A percentile compares a stretch with the other conserved stretches of the same genome.
phyloP scores from a whole-genome alignment of 1,140 invertebrate genomes.

The Cotesia chilonis region DNA sequence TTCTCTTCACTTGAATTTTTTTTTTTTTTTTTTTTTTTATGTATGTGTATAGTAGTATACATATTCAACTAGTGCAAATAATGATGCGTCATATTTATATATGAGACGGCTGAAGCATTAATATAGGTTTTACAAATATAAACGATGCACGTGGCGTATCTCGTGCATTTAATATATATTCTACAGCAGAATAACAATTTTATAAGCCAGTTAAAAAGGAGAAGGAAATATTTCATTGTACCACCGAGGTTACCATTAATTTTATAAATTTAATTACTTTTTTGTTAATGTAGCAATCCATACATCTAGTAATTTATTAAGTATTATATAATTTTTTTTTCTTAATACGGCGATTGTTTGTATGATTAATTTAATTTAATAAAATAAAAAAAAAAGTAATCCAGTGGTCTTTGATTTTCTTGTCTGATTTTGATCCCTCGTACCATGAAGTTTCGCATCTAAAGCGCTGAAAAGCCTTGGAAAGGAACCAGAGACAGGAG shows the following conservation, averaged over 20 bases:
- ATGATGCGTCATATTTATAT: slow-evolving; percentile 11
- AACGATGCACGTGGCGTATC: slow-evolving; percentile 17
- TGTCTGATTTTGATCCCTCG: slow-evolving; percentile 20
- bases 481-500: slow-evolving; percentile 3
- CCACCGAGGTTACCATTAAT: neutral
- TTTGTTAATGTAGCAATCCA: slow-evolving; percentile 17
- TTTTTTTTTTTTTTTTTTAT: no score
- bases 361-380: neutral
- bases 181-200: slow-evolving; percentile 12
- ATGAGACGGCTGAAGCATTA: slow-evolving; percentile 19
- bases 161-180: slow-evolving; percentile 16
- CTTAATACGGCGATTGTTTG: neutral
- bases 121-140: slow-evolving; percentile 16
- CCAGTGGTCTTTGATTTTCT: slow-evolving; percentile 8
- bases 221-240: slow-evolving; percentile 8
- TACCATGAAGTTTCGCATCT: slow-evolving; percentile 34
- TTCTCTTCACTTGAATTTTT: no score
- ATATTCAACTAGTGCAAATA: slow-evolving; percentile 22
- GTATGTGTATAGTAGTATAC: neutral
- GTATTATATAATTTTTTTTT: neutral
- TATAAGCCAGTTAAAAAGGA: slow-evolving; percentile 17
- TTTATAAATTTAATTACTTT: slow-evolving; percentile 20
- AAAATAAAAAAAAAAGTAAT: slow-evolving; percentile 7
- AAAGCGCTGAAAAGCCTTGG: slow-evolving; percentile 36
- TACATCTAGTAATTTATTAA: neutral